Evolutionary conservation across 2,797 vertebrate species (phyloP).

Genomic region (Spondyliosoma cantharus): DNA sequence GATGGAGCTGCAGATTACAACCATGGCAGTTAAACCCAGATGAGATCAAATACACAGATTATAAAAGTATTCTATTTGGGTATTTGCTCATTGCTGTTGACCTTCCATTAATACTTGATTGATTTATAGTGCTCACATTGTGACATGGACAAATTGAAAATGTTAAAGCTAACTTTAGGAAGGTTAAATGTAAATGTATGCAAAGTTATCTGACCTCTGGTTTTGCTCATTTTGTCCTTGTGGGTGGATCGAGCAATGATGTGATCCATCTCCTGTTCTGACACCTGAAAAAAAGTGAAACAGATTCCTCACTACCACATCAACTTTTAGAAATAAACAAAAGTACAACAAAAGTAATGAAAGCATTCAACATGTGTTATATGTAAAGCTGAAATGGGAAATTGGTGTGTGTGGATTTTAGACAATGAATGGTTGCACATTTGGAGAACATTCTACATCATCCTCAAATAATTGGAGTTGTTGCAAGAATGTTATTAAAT

Average conservation of each 20-base stretch:
- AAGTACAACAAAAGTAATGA: neutral
- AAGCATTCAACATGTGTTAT: neutral
- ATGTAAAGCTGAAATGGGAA: too few relatives aligned
- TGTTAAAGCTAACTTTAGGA: neutral
- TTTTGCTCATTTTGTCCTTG: constrained; percentile 86
- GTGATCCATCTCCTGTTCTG: constrained; percentile 97
- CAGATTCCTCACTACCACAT: neutral
- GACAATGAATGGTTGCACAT: too few relatives aligned
- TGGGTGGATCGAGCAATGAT: constrained; percentile 91
- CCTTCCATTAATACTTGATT: neutral
- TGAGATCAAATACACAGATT: neutral
- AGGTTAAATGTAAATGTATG: neutral
- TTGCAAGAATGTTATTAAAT: too few relatives aligned
- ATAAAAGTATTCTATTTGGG: neutral
- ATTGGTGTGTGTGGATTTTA: too few relatives aligned
- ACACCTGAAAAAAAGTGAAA: constrained; percentile 84
- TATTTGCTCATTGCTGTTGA: neutral
- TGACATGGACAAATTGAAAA: neutral
- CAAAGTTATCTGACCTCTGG: constrained; percentile 68
- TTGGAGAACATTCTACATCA: too few relatives aligned
- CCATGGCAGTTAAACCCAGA: neutral
- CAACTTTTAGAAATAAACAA: neutral
- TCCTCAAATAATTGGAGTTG: too few relatives aligned
- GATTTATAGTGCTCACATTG: neutral
- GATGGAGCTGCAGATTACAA: constrained; percentile 80